Percentiles rank a stretch among this genome's conserved stretches.
Conservation (phyloP, 2,888 invertebrate species). For the Rhorus exstirpatorius region DNA sequence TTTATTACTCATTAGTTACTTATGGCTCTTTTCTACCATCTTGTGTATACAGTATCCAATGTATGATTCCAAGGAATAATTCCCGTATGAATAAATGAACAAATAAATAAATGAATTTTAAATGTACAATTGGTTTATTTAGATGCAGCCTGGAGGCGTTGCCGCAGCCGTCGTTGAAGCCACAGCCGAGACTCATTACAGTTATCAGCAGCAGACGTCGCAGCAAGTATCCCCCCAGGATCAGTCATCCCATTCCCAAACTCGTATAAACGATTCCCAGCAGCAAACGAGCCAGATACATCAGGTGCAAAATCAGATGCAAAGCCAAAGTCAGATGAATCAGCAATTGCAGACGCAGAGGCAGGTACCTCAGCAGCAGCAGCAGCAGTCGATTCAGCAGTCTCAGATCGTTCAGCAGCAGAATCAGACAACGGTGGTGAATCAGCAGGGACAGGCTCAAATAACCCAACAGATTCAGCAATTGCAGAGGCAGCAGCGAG, state of each 20-base stretch:
- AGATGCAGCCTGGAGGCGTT: conserved; percentile 84
- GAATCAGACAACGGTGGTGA: conserved; percentile 81
- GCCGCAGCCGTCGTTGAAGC: conserved; percentile 85
- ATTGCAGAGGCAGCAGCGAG: conserved; percentile 77
- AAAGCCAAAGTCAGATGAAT: conserved; percentile 82
- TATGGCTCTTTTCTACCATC: too few relatives aligned
- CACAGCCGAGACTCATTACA: conserved; percentile 85
- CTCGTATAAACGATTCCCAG: conserved; percentile 80
- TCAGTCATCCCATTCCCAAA: conserved; percentile 81
- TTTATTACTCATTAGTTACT: too few relatives aligned
- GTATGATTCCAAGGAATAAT: too few relatives aligned
- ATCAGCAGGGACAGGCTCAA: conserved; percentile 80
- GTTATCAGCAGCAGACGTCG: conserved; percentile 84
- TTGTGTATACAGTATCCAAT: too few relatives aligned
- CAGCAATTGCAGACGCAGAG: conserved; percentile 77
- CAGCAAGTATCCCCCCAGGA: conserved; percentile 81
- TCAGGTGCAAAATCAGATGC: conserved; percentile 82
- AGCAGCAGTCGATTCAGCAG: conserved; percentile 73
- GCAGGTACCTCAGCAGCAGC: conserved; percentile 78
- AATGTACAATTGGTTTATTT: conserved; percentile 33
- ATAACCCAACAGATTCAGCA: conserved; percentile 71
- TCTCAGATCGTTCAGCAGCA: conserved; percentile 74
- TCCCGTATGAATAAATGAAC: too few relatives aligned
- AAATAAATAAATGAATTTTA: not conserved
- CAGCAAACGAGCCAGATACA: conserved; percentile 83